Conservation (phyloP, 2,797 vertebrate genomes). For the Sciurus vulgaris region DNA sequence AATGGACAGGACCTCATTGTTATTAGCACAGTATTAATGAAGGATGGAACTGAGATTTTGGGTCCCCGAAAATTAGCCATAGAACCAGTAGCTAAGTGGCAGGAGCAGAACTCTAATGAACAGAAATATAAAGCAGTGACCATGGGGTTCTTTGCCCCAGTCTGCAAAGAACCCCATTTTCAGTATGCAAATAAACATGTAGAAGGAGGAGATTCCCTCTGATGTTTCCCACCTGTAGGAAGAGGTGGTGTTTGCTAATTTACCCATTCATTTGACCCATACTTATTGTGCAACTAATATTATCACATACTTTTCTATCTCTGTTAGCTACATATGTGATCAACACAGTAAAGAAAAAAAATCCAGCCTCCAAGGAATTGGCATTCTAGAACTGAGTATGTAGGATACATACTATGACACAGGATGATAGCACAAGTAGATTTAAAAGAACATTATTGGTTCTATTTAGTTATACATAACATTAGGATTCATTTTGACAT, state of each 20-base stretch:
- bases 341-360: background rate
- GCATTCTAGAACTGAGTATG: background rate
- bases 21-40: background rate
- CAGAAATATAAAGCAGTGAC: background rate
- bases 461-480: too few species aligned
- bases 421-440: fast-evolving
- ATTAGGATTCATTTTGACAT: too few species aligned
- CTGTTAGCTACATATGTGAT: background rate
- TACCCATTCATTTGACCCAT: background rate
- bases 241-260: background rate
- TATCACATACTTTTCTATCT: background rate
- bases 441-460: too few species aligned
- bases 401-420: fast-evolving
- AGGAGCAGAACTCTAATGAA: background rate
- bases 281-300: too few species aligned
- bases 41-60: background rate
- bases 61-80: background rate
- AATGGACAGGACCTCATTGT: fast-evolving
- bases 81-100: background rate
- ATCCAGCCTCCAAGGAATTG: background rate
- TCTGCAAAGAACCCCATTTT: background rate
- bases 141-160: background rate
- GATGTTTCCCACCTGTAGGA: background rate
- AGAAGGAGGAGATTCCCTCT: fast-evolving
- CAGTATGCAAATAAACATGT: too few species aligned